Evolutionary conservation across 2,113 vertebrate species (phyloP).

Genomic region (Cryptomyrus ogoouensis): DNA sequence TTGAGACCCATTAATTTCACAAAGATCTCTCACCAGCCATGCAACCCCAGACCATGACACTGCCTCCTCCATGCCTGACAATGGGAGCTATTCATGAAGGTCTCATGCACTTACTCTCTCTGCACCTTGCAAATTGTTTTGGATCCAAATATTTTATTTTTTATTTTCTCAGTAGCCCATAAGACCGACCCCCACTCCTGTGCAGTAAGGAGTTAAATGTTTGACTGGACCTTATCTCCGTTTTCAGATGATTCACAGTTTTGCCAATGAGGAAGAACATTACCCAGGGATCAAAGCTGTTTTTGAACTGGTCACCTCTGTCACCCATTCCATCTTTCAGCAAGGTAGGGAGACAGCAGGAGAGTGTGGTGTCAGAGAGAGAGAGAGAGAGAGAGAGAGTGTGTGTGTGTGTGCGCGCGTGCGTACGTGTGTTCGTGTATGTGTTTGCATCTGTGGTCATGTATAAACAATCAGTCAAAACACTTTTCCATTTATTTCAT

Average conservation of each 20-base stretch:
- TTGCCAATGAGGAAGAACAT: constrained; percentile 80
- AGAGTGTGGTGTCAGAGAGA: background rate
- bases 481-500: too few species aligned
- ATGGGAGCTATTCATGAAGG: background rate
- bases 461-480: too few species aligned
- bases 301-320: constrained; percentile 76
- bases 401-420: too few species aligned
- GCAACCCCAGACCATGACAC: background rate
- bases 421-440: too few species aligned
- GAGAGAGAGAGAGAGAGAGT: too few species aligned
- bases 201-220: background rate
- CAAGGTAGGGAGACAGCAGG: constrained; percentile 64
- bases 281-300: constrained; percentile 74
- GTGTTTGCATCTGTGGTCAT: background rate
- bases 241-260: constrained; percentile 86
- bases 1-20: background rate
- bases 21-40: background rate
- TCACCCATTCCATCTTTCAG: constrained; percentile 86
- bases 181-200: background rate
- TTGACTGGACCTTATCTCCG: background rate
- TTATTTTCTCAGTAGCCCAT: background rate
- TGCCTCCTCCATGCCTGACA: background rate
- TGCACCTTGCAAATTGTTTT: background rate
- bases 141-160: background rate
- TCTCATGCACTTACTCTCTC: background rate